These are phyloP conservation scores for Ptilonorhynchus violaceus DNA, from an alignment of 2,113 vertebrate genomes.

Conservation along the genomic window DNA sequence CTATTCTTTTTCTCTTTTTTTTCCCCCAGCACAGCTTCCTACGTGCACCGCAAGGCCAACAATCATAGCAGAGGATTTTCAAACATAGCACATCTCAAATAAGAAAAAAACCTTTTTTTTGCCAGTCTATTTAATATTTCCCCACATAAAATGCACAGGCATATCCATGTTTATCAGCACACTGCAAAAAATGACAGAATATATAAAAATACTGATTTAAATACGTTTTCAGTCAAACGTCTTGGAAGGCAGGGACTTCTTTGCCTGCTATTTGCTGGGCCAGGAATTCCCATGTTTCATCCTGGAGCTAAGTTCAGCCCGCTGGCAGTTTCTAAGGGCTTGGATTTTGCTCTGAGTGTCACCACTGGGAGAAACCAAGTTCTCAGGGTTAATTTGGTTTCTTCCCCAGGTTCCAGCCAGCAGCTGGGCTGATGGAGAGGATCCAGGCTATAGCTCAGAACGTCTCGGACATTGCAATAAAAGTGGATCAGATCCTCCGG, in stretches of 20 bases:
- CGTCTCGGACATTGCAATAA: slow-evolving; percentile 89
- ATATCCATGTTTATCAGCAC: not conserved
- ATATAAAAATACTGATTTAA: not conserved
- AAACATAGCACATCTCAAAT: not conserved
- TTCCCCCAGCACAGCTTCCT: not conserved
- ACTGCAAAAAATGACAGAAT: not conserved
- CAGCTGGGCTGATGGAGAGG: slow-evolving; percentile 85
- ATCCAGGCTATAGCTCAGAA: slow-evolving; percentile 98
- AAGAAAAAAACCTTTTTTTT: not conserved
- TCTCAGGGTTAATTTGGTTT: not conserved
- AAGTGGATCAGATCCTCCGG: slow-evolving; percentile 93
- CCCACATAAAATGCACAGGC: not conserved
- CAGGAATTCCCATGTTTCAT: not conserved
- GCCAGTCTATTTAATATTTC: not conserved
- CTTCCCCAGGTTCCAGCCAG: slow-evolving; percentile 78
- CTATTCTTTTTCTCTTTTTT: not conserved
- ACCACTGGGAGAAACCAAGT: not conserved
- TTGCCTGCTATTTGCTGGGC: not conserved
- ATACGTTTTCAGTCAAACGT: not conserved
- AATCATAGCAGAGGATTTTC: not conserved
- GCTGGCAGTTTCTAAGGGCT: not conserved
- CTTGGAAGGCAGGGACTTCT: not conserved
- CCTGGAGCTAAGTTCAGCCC: not conserved
- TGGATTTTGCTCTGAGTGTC: not conserved
- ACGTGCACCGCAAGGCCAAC: not conserved